phyloP scores from a whole-genome alignment of 2,113 vertebrate species.

The Alouatta palliata region DNA sequence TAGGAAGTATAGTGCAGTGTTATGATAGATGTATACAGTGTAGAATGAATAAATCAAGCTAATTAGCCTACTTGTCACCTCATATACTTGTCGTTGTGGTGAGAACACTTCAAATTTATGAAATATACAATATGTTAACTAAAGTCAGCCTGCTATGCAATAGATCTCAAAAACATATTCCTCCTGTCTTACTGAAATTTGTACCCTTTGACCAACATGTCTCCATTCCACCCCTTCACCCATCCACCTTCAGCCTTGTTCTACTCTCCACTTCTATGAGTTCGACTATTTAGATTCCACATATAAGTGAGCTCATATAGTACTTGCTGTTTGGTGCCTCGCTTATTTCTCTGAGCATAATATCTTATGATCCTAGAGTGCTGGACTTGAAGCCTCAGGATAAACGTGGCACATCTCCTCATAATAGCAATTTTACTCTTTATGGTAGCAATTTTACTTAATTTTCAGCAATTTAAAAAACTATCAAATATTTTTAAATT shows the following conservation, averaged over 20 bases:
- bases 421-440: background rate
- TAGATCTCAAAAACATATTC: background rate
- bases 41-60: background rate
- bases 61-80: background rate
- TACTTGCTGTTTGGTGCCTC: background rate
- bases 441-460: background rate
- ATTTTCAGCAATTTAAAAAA: background rate
- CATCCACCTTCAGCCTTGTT: background rate
- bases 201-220: background rate
- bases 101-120: background rate
- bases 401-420: background rate
- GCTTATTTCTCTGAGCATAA: background rate
- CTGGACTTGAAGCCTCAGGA: background rate
- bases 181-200: background rate
- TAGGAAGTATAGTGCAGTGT: background rate
- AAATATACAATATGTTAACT: background rate
- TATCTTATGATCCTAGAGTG: background rate
- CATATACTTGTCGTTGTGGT: background rate
- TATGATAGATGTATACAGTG: background rate
- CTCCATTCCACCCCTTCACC: background rate
- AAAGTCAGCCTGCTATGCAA: background rate
- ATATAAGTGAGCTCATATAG: background rate
- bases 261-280: background rate
- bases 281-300: background rate
- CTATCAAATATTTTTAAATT: background rate